Evolutionary conservation across 2,797 vertebrate genomes (phyloP), one percentile per base, ranked within the genome.

Genomic region (Rallus crepitans): DNA sequence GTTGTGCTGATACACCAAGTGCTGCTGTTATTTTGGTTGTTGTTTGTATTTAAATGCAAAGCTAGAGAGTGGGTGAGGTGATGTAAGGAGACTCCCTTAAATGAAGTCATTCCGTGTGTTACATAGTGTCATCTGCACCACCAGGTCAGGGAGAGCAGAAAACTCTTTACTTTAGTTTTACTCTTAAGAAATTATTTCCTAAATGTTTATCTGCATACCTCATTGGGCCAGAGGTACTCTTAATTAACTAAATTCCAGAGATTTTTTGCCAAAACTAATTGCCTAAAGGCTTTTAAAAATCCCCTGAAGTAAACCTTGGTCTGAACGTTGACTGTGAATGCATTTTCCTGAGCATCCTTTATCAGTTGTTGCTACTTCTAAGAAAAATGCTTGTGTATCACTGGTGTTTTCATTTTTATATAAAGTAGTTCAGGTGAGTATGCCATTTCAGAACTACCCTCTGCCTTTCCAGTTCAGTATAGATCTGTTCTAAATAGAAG

Each of bases 331-430:
- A 31, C 12, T 72, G 6, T 10, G 21, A 61, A 19, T 30, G 28
- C 9, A 11, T 2, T 2, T 87, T 97, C 98, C 98, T 98, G 90
- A 97, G 96, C 96, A 8, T 30, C 4, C 20, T 45, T 10, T 20
- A 30, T 63, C 97, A 99, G 99, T 99, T 98, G 99, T 99, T n/a
- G 99, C 99, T 72, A 99, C 99, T 7, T 99, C 99, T 31, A 99
- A 99, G 98, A 99, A 99, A 97, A 99, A 99, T 12, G 99, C 99
- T 2, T 99, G 99, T 2, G 99, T 99, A 35, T 99, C 99, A 0
- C 97, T 99, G 97, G 99, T 99, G 52, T 99, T 99, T 95, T 99
- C 99, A 31, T 99, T 99, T 97, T 98, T 99, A 73, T 99, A 99
- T 96, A 99, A 99, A 98, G 99, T 99, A 95, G 98, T 99, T 87